A percentile compares a stretch with the other conserved stretches of the same genome.
Evolutionary conservation across 2,113 vertebrate genomes (phyloP).

Genomic region (Sebastes fasciatus): DNA sequence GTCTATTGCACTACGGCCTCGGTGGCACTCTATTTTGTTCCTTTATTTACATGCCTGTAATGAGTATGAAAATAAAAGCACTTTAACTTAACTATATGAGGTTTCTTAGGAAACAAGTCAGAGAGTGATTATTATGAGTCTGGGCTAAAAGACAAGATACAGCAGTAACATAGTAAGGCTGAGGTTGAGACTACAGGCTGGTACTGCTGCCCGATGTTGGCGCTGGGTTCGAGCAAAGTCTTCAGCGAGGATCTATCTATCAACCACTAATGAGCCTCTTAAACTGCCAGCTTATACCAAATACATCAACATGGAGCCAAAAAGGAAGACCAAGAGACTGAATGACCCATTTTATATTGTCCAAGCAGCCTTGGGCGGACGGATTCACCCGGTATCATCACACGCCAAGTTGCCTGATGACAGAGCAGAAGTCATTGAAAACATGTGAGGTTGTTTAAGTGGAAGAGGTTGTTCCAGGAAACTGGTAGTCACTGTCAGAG

Average conservation of each 20-base stretch:
- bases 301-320: constrained; percentile 42
- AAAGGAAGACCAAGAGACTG: constrained; percentile 42
- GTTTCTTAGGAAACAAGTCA: constrained; percentile 8
- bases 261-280: constrained; percentile 54
- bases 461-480: constrained; percentile 73
- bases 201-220: constrained; percentile 8
- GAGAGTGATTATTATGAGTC: constrained; percentile 20
- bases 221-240: constrained; percentile 7
- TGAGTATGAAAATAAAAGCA: neutral
- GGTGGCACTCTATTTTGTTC: neutral
- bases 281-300: constrained; percentile 40
- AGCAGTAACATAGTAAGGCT: constrained; percentile 14
- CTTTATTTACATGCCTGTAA: neutral
- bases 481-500: constrained; percentile 72
- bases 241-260: constrained; percentile 43
- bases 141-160: constrained; percentile 15
- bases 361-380: constrained; percentile 52
- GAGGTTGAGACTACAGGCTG: constrained; percentile 26
- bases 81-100: neutral
- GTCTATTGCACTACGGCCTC: neutral
- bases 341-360: constrained; percentile 63
- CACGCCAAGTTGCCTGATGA: constrained; percentile 70
- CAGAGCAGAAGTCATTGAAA: constrained; percentile 74
- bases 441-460: constrained; percentile 72
- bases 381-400: constrained; percentile 62